phyloP scores from a whole-genome alignment of 2,888 invertebrate species.

The Hydraecia micacea region DNA sequence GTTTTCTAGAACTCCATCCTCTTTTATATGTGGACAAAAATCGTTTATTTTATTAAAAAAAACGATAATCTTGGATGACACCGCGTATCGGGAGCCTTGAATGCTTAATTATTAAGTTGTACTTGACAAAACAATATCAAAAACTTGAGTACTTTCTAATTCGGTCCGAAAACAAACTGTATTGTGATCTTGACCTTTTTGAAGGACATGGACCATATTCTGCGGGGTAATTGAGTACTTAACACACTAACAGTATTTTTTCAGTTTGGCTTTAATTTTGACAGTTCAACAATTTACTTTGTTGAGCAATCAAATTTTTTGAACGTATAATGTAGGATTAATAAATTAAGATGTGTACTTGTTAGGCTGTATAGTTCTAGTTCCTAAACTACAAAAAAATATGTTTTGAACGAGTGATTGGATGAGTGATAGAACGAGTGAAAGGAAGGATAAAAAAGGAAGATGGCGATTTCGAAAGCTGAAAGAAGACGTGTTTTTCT shows the following conservation, averaged over 20 bases:
- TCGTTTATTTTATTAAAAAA: conserved; percentile 69
- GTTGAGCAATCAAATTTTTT: no score
- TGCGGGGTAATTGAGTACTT: neutral
- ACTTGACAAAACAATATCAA: conserved; percentile 59
- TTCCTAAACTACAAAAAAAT: no score
- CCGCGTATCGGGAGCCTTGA: conserved; percentile 74
- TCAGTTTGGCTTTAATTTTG: neutral
- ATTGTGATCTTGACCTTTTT: conserved; percentile 31
- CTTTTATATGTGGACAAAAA: conserved; percentile 79
- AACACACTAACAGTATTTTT: neutral
- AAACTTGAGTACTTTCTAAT: conserved; percentile 66
- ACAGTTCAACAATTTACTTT: neutral
- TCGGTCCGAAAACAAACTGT: conserved; percentile 7
- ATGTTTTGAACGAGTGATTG: no score
- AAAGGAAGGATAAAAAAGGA: no score
- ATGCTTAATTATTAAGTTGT: conserved; percentile 67
- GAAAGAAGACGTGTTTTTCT: no score
- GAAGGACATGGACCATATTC: conserved; percentile 5
- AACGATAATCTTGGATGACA: conserved; percentile 72
- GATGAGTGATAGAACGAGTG: no score
- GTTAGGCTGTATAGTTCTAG: no score
- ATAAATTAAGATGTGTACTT: no score
- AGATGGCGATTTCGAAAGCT: no score
- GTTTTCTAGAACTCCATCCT: conserved; percentile 56
- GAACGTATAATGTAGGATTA: no score